phyloP scores from a whole-genome alignment of 2,113 vertebrate genomes.

The Carassius carassius region DNA sequence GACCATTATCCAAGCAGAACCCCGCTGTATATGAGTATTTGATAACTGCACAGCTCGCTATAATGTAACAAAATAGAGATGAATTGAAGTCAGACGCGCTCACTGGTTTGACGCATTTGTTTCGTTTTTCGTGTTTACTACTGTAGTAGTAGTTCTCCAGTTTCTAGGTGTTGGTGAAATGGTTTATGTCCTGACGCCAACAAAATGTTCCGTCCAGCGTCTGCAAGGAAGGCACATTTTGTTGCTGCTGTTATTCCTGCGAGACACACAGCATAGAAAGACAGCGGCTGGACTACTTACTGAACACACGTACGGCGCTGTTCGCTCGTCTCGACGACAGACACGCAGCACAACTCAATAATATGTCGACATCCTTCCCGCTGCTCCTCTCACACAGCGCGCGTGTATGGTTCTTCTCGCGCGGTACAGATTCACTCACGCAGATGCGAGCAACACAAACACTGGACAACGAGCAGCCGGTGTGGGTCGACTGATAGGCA shows the following conservation, averaged over 20 bases:
- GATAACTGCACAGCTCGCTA: background rate
- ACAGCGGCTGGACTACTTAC: conserved; percentile 39
- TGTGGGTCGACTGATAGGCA: background rate
- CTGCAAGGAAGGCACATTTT: background rate
- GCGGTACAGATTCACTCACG: background rate
- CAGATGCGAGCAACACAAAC: conserved; percentile 13
- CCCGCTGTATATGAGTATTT: background rate
- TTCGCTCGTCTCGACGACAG: conserved; percentile 42
- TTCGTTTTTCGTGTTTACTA: conserved; percentile 2
- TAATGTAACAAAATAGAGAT: conserved; percentile 9
- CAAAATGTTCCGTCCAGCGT: background rate
- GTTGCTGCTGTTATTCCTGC: conserved; percentile 3
- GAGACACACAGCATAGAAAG: background rate
- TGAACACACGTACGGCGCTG: conserved; percentile 26
- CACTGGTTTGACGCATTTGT: conserved; percentile 39
- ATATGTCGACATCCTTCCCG: conserved; percentile 30
- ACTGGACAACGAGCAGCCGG: conserved; percentile 13
- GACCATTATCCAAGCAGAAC: background rate
- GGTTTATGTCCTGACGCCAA: background rate
- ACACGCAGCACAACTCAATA: conserved; percentile 40
- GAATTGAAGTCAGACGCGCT: conserved; percentile 19
- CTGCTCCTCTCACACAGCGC: conserved; percentile 5
- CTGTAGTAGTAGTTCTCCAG: background rate
- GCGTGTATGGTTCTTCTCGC: background rate
- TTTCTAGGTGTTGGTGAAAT: background rate